Evolutionary conservation across 2,888 invertebrate species (phyloP).

Genomic region (Tubulanus polymorphus): DNA sequence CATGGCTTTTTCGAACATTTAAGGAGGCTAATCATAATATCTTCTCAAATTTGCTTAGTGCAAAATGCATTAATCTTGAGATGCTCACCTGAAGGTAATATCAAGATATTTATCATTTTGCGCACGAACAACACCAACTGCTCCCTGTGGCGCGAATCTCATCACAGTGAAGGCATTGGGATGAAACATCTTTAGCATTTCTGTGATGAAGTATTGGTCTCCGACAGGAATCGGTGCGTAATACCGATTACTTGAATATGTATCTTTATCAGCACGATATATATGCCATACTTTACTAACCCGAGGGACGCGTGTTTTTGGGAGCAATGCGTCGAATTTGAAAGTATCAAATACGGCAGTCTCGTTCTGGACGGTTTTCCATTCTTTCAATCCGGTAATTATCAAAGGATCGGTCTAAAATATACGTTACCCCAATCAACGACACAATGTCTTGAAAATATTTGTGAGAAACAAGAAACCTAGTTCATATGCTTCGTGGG

Average conservation of each 20-base stretch:
- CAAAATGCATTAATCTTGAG: background rate
- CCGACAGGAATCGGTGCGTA: slow-evolving; percentile 14
- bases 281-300: background rate
- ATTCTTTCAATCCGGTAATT: background rate
- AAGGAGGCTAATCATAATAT: background rate
- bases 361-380: background rate
- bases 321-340: background rate
- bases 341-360: background rate
- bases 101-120: slow-evolving; percentile 11
- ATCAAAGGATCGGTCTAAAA: background rate
- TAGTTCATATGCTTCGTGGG: too few species aligned
- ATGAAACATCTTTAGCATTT: slow-evolving; percentile 26
- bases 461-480: background rate
- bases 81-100: slow-evolving; percentile 16
- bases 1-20: too few species aligned
- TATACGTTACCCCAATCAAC: background rate
- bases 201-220: slow-evolving; percentile 14
- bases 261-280: background rate
- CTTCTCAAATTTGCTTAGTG: background rate
- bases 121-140: slow-evolving; percentile 16
- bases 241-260: slow-evolving; percentile 9
- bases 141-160: slow-evolving; percentile 22
- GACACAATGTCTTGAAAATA: background rate
- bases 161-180: slow-evolving; percentile 23
- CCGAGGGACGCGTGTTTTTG: background rate